phyloP scores from a whole-genome alignment of 2,797 vertebrate species.

The Notolabrus celidotus region DNA sequence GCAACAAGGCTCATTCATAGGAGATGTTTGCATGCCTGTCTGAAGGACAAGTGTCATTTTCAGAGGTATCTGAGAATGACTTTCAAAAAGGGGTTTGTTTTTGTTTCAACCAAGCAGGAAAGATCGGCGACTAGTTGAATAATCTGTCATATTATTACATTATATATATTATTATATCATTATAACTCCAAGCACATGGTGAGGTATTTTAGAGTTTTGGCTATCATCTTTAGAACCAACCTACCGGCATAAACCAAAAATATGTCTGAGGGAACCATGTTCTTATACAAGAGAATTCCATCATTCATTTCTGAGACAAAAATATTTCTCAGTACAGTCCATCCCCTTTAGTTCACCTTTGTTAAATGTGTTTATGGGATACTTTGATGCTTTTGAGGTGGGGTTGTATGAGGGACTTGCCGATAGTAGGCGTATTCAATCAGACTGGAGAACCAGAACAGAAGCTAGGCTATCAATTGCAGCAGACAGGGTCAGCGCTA shows the following conservation, averaged over 20 bases:
- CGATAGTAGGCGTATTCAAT: too few relatives aligned
- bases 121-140: neutral
- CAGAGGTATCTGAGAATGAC: neutral
- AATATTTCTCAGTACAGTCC: too few relatives aligned
- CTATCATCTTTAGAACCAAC: neutral
- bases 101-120: neutral
- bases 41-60: slow-evolving; percentile 36
- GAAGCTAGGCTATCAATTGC: too few relatives aligned
- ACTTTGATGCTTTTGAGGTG: too few relatives aligned
- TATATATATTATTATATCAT: too few relatives aligned
- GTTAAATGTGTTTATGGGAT: too few relatives aligned
- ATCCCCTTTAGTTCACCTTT: too few relatives aligned
- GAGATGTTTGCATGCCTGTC: slow-evolving; percentile 29
- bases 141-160: neutral
- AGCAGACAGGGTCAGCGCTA: too few relatives aligned
- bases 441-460: too few relatives aligned
- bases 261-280: neutral
- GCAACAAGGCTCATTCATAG: slow-evolving; percentile 37
- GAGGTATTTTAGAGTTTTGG: neutral
- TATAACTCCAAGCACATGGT: neutral
- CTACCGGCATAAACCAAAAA: neutral
- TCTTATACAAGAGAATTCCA: neutral
- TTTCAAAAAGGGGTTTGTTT: slow-evolving; percentile 15
- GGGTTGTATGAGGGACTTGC: too few relatives aligned
- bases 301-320: too few relatives aligned